A percentile compares a stretch with the other conserved stretches of the same genome.
Conservation (phyloP, 1,140 invertebrate species). For the Trichonephila clavata region DNA sequence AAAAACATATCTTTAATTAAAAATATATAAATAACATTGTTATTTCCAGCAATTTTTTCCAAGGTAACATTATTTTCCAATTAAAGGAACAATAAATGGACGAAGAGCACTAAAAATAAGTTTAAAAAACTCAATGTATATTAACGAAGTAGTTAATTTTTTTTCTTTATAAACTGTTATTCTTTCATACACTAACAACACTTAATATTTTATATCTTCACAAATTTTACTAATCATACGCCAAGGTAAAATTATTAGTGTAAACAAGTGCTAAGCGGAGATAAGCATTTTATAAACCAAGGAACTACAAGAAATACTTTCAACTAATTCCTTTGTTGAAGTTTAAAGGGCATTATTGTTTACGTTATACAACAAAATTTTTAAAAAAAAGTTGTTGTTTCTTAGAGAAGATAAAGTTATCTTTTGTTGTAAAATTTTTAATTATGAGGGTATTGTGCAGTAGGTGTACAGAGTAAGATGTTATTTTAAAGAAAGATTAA, state of each 20-base stretch:
- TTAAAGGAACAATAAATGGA: neutral
- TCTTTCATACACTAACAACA: neutral
- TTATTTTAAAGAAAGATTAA: no score
- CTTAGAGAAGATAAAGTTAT: no score
- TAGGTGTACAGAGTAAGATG: no score
- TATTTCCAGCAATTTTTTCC: no score
- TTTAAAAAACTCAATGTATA: neutral
- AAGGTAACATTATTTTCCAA: neutral
- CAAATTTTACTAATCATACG: neutral
- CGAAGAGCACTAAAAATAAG: no score
- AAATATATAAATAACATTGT: no score
- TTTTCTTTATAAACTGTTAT: neutral
- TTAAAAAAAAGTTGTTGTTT: no score
- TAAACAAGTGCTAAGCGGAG: conserved; percentile 13
- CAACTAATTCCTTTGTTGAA: neutral
- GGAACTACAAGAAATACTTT: neutral
- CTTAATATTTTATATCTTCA: neutral
- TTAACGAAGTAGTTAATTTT: neutral
- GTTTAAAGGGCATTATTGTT: neutral
- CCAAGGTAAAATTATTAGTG: neutral
- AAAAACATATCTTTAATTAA: no score
- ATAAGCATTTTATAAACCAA: neutral
- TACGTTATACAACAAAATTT: no score
- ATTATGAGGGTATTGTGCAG: no score
- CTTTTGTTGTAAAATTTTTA: no score